Evolutionary conservation across 2,888 invertebrate species (phyloP).

Genomic region (Falcaria lacertinaria): DNA sequence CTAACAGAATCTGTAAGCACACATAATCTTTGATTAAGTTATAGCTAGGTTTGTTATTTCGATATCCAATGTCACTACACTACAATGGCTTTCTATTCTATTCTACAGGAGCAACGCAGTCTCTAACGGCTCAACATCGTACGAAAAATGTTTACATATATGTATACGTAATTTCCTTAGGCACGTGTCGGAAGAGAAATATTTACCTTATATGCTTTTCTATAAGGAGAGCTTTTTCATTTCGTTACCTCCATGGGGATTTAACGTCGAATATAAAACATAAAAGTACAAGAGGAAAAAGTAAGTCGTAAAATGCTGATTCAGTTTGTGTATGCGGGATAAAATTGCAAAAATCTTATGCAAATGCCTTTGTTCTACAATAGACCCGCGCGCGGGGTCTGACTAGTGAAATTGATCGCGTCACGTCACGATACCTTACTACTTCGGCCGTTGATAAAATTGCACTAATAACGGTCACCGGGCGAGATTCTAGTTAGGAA

Average conservation of each 20-base stretch:
- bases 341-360: slow-evolving; percentile 35
- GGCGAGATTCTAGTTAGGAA: slow-evolving; percentile 9
- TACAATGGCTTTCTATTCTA: neutral
- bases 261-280: slow-evolving; percentile 11
- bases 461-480: slow-evolving; percentile 19
- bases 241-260: slow-evolving; percentile 1
- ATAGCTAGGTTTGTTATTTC: neutral
- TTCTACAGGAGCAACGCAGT: neutral
- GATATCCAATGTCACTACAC: neutral
- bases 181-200: neutral
- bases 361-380: slow-evolving; percentile 30
- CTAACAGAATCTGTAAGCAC: slow-evolving; percentile 13
- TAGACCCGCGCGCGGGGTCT: too few species aligned
- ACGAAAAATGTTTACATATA: neutral
- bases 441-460: slow-evolving; percentile 17
- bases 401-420: slow-evolving; percentile 3
- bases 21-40: neutral
- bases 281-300: slow-evolving; percentile 18
- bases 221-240: slow-evolving; percentile 2
- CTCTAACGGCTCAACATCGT: neutral
- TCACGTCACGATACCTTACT: slow-evolving; percentile 7
- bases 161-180: neutral
- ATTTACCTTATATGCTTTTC: neutral
- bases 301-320: slow-evolving; percentile 34
- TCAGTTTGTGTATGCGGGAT: slow-evolving; percentile 25